Base-by-base conservation (phyloP, 37 sponge, comb jelly and placozoan genomes). In the Lycopodina hypogea region DNA sequence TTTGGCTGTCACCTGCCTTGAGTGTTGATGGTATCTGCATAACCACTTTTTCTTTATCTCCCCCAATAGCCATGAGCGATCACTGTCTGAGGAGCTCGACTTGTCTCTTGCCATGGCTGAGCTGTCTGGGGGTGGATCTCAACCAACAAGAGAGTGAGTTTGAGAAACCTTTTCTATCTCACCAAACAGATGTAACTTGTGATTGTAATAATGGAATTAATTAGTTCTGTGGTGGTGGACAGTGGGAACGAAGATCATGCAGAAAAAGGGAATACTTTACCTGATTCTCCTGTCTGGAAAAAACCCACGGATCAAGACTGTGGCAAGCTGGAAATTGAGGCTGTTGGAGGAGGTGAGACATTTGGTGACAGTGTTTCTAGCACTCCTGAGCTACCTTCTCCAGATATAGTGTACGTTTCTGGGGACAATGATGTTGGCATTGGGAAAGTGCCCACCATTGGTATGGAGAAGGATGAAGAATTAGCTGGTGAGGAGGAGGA, bases 101-200 rank as follows among this genome's bases (percentile, higher is more conserved):
- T 3, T 26, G 11, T 12, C 22, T 28, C 14, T 33, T n/a, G 23
- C 34, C 29, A 33, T 62, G 50, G 73, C 36, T 23, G 83, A 82
- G 40, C 24, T 67, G 38, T 82, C 75, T 23, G 56, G 26, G 3
- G 64, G 72, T 29, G 83, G 63, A 24, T 32, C 68, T 11, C 62
- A 82, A 74, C 83, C 75, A 24, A 66, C 42, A 3, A 24, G 61
- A n/a, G 59, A 66, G 81, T 81, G 62, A 8, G 61, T 60, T 17
- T 32, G 12, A 29, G 12, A 32, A 32, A 17, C 7, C 7, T 33
- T 4, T 32, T 29, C 30, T 32, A n/a, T n/a, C n/a, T n/a, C n/a
- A n/a, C n/a, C n/a, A n/a, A n/a, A n/a, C n/a, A n/a, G n/a, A n/a
- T n/a, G n/a, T n/a, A n/a, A n/a, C 7, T 34, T 65, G 66, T 65